These are phyloP conservation scores for Drosophila tsacasi DNA, from an alignment of 1,140 invertebrate species.

Conservation along the genomic window DNA sequence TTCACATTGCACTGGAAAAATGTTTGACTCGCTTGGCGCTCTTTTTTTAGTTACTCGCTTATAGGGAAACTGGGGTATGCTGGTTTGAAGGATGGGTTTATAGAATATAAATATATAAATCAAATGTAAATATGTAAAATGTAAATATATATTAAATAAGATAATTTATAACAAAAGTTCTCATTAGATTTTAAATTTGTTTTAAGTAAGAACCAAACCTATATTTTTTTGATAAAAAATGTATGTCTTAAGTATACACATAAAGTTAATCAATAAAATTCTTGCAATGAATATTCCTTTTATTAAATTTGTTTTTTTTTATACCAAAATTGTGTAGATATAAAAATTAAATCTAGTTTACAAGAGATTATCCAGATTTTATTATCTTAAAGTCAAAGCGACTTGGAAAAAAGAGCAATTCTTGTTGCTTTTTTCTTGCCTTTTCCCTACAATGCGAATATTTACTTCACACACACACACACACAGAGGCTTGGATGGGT, in stretches of 20 bases:
- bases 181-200: not conserved
- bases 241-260: not conserved
- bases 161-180: not conserved
- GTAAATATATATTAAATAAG: not conserved
- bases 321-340: not conserved
- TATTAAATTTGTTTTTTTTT: not conserved
- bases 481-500: not conserved
- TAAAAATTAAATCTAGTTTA: not conserved
- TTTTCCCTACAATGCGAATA: constrained; percentile 65
- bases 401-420: constrained; percentile 3
- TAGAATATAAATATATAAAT: no score
- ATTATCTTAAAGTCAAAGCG: not conserved
- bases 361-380: not conserved
- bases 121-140: no score
- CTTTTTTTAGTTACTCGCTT: not conserved
- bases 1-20: constrained; percentile 44
- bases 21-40: constrained; percentile 27
- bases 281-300: not conserved
- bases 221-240: not conserved
- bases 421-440: constrained; percentile 31
- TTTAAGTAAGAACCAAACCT: not conserved
- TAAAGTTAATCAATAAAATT: not conserved
- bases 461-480: constrained; percentile 44
- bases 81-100: not conserved
- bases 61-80: not conserved